Conservation (phyloP, 2,797 vertebrate genomes). For the Hemibagrus guttatus region DNA sequence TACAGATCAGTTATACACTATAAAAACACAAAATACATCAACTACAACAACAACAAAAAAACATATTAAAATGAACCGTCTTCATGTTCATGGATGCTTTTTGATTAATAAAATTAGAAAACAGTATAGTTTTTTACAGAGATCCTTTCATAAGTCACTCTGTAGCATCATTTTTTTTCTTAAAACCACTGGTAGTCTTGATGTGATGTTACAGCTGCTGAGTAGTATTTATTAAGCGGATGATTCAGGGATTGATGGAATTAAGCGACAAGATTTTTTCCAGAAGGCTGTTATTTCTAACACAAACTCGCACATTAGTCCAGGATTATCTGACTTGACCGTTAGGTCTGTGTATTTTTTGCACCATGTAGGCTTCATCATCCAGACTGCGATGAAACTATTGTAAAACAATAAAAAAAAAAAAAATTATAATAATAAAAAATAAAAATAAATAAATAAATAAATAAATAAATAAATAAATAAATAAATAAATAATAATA, state of each 20-base stretch:
- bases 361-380: not conserved
- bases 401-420: not conserved
- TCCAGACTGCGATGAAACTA: not conserved
- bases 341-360: not conserved
- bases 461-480: too few species aligned
- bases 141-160: not conserved
- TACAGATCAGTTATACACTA: not conserved
- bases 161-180: not conserved
- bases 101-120: too few species aligned
- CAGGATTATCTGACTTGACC: not conserved
- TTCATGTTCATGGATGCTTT: not conserved
- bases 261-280: not conserved
- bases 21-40: not conserved
- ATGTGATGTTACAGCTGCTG: not conserved
- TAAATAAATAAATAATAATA: too few species aligned
- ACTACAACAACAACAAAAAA: not conserved
- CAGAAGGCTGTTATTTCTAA: not conserved
- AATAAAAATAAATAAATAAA: too few species aligned
- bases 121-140: not conserved
- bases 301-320: not conserved
- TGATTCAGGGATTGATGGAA: not conserved
- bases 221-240: not conserved
- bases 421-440: too few species aligned
- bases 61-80: not conserved
- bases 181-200: not conserved